phyloP scores from a whole-genome alignment of 2,888 invertebrate species.

The Sylvicola cinctus region DNA sequence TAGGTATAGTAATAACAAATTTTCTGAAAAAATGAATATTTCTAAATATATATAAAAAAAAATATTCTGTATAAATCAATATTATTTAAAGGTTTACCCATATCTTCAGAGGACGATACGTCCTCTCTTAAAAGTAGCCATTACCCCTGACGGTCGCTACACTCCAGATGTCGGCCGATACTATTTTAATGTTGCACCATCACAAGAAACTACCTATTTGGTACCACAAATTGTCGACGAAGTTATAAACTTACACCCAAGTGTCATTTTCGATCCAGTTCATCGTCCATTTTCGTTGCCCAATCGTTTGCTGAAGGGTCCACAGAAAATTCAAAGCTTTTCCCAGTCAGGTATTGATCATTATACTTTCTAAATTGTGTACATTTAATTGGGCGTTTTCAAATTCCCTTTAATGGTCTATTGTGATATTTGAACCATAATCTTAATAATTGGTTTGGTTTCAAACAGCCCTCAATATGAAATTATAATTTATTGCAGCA shows the following conservation, averaged over 20 bases:
- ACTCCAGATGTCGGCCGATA: constrained; percentile 29
- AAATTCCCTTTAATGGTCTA: no score
- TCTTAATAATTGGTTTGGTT: no score
- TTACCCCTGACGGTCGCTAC: constrained; percentile 31
- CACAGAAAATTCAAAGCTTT: no score
- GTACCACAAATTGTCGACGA: constrained; percentile 25
- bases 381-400: no score
- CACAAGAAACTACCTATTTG: constrained; percentile 36
- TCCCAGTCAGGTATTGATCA: no score
- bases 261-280: constrained; percentile 14
- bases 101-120: constrained; percentile 18
- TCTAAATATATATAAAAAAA: not conserved
- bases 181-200: constrained; percentile 21
- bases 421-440: no score
- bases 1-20: not conserved
- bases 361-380: no score
- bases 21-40: not conserved
- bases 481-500: no score
- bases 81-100: constrained; percentile 17
- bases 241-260: constrained; percentile 9
- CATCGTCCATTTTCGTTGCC: constrained; percentile 18
- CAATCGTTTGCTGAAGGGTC: constrained; percentile 13
- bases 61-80: not conserved
- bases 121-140: constrained; percentile 24
- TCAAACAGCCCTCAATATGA: no score